phyloP scores from a whole-genome alignment of 1,140 invertebrate genomes.

The Prorops nasuta region DNA sequence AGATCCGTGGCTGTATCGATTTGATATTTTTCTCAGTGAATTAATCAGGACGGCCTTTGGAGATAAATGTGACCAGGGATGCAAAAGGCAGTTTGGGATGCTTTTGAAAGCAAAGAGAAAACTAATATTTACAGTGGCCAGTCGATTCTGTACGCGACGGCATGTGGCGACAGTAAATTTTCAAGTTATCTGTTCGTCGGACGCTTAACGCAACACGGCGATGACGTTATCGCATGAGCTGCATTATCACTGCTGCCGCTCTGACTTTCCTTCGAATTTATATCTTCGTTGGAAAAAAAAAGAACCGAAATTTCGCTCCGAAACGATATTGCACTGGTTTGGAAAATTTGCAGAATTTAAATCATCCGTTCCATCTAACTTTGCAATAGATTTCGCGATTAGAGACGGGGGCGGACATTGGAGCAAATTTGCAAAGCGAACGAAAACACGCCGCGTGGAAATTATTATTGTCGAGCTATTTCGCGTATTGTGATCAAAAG shows the following conservation, averaged over 20 bases:
- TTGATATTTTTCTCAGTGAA: too few species aligned
- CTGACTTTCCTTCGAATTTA: constrained; percentile 23
- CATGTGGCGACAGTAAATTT: constrained; percentile 25
- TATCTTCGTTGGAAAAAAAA: constrained; percentile 17
- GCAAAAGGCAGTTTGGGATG: too few species aligned
- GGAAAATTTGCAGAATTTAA: neutral
- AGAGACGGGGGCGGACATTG: neutral
- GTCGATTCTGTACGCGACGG: neutral
- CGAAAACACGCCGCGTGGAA: constrained; percentile 13
- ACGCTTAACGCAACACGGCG: constrained; percentile 29
- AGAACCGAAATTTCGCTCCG: neutral
- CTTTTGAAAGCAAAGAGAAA: neutral
- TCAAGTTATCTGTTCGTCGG: constrained; percentile 29
- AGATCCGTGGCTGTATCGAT: too few species aligned
- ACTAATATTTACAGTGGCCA: neutral
- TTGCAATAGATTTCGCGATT: neutral
- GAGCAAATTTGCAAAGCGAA: constrained; percentile 4
- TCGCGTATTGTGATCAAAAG: constrained; percentile 14
- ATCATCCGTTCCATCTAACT: neutral
- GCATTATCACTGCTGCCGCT: constrained; percentile 18
- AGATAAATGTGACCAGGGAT: too few species aligned
- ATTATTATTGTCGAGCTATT: constrained; percentile 16
- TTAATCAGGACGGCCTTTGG: too few species aligned
- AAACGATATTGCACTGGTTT: neutral
- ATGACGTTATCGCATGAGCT: constrained; percentile 23